Evolutionary conservation across 2,797 vertebrate species (phyloP), one percentile per base, ranked within the genome.

Genomic region (Phrynocephalus vlangalii): DNA sequence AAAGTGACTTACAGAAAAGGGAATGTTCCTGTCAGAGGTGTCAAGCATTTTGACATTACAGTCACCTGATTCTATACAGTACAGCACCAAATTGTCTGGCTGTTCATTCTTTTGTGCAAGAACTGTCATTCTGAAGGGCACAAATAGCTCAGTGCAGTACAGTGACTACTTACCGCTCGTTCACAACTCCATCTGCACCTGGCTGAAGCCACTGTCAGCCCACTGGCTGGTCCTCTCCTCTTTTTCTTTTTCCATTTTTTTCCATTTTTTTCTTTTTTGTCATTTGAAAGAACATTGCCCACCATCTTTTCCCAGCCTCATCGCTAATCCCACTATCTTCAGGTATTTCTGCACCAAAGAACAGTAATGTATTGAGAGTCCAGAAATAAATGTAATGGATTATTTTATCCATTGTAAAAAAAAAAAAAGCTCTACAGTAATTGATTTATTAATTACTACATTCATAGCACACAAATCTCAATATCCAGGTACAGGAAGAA

Each of bases 31-130:
- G 33, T 77, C 56, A 67, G 56, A 67, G 66, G 38, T 77, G 83
- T 50, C 73, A 85, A 85, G 38, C 48, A 85, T 85, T 50, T 50
- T 66, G 38, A 48, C 75, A 67, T 22, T 66, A 38, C 24, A 76
- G 60, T 28, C 52, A 44, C 18, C 9, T 9, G 50, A 1, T 67
- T 48, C 18, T 7, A 15, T 22, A 18, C 13, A 68, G 18, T 52
- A 9, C 28, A 22, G 73, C 28, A 77, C 5, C 38, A n/a, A 85
- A 67, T 48, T 48, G 7, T 15, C 24, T 0, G 67, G 38, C 67
- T 67, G 60, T 77, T 48, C 63, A 67, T n/a, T 78, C 26, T 68
- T 30, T 24, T 8, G 67, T 48, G 28, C 10, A 4, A 7, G 67
- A 78, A 63, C 60, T 50, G 22, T 18, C 18, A 33, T 67, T 30